Conservation (phyloP, 2,888 invertebrate species). For the Drosophila gaucha region DNA sequence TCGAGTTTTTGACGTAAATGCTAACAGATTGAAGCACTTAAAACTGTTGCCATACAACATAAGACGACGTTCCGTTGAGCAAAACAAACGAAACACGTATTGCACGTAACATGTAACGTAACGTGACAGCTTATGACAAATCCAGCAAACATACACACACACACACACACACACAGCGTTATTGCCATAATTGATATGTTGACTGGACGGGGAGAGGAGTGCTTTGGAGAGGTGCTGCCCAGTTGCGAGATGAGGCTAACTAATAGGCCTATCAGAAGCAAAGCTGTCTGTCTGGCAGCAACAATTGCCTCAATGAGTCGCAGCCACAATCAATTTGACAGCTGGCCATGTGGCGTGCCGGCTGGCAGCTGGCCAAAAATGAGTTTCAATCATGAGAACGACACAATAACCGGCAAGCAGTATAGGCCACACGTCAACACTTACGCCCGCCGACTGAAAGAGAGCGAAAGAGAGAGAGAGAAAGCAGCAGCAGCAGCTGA, state of each 20-base stretch:
- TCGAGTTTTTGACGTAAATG: not conserved
- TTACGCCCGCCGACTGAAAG: slow-evolving; percentile 20
- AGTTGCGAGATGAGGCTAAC: slow-evolving; percentile 33
- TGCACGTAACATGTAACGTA: slow-evolving; percentile 21
- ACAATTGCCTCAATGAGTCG: slow-evolving; percentile 57
- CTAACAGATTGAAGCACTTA: slow-evolving; percentile 1
- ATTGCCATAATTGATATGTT: slow-evolving; percentile 45
- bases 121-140: slow-evolving; percentile 25
- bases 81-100: slow-evolving; percentile 28
- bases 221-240: slow-evolving; percentile 45
- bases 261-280: slow-evolving; percentile 42
- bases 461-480: not conserved
- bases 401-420: slow-evolving; percentile 55
- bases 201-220: not conserved
- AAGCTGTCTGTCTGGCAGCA: slow-evolving; percentile 33
- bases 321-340: slow-evolving; percentile 55
- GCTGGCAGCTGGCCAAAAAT: slow-evolving; percentile 47
- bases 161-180: slow-evolving; percentile 2
- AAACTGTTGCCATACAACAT: not conserved
- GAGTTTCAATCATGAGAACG: slow-evolving; percentile 75
- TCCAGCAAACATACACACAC: not conserved
- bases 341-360: slow-evolving; percentile 34
- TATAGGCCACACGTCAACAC: slow-evolving; percentile 23
- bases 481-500: slow-evolving; percentile 18
- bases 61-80: not conserved